Conservation (phyloP, 2,113 vertebrate genomes). For the Cyphomyrus plagiostoma region DNA sequence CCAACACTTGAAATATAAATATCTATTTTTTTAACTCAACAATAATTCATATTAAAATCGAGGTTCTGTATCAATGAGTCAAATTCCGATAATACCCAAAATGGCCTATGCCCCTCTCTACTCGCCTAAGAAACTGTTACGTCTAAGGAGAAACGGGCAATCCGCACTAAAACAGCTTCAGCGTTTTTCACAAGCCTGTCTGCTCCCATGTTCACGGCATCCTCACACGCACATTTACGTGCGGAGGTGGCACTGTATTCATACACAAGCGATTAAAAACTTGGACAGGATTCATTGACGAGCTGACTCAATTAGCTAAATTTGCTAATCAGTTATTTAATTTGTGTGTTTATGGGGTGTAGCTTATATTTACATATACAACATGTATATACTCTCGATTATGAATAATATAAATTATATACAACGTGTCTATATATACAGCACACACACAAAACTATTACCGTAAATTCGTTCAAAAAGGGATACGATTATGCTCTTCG, state of each 20-base stretch:
- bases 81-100: slow-evolving; percentile 2
- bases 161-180: not conserved
- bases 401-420: not conserved
- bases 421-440: not conserved
- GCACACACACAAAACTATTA: not conserved
- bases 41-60: not conserved
- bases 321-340: not conserved
- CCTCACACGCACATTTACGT: not conserved
- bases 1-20: not conserved
- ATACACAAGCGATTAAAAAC: not conserved
- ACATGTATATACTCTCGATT: not conserved
- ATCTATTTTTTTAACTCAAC: too few species aligned
- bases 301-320: not conserved
- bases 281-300: not conserved
- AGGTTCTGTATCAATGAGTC: not conserved
- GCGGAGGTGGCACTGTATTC: not conserved
- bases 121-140: not conserved
- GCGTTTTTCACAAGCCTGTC: not conserved
- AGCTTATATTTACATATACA: not conserved
- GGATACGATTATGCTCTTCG: not conserved
- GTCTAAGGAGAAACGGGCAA: not conserved
- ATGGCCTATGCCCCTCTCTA: too few species aligned
- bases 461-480: not conserved
- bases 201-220: not conserved
- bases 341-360: not conserved